Evolutionary conservation across 1,140 invertebrate species (phyloP).

Genomic region (Latrodectus geometricus): DNA sequence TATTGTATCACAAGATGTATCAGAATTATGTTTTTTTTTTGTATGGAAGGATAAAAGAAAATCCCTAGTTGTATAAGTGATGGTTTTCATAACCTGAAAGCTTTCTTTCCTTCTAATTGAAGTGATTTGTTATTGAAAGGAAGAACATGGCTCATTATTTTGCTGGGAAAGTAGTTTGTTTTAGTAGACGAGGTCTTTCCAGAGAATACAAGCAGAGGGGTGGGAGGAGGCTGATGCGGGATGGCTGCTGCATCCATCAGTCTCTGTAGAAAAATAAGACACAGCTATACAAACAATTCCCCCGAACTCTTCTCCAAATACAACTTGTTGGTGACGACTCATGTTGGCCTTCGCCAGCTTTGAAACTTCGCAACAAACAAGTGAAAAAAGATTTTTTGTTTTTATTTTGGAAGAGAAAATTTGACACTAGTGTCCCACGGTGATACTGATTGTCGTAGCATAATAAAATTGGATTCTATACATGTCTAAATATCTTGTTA

Average conservation of each 20-base stretch:
- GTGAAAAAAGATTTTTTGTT: no score
- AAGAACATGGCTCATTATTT: conserved; percentile 15
- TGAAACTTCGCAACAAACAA: no score
- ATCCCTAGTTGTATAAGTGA: no score
- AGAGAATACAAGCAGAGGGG: background rate
- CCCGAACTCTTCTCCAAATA: background rate
- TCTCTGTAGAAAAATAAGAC: conserved; percentile 24
- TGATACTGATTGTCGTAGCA: no score
- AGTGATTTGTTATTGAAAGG: conserved; percentile 51
- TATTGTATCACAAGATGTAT: no score
- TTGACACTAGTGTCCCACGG: no score
- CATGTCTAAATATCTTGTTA: no score
- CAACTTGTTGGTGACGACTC: background rate
- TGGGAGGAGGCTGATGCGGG: background rate
- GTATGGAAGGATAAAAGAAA: no score
- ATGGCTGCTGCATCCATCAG: conserved; percentile 16
- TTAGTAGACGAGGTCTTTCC: background rate
- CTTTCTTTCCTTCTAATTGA: conserved; percentile 37
- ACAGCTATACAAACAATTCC: conserved; percentile 44
- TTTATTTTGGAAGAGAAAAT: no score
- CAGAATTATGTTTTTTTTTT: no score
- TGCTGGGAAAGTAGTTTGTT: background rate
- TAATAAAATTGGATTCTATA: no score
- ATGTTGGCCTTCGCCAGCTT: no score
- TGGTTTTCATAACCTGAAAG: background rate